Base-by-base conservation (phyloP, 2,113 vertebrate genomes). In the Catharus minimus region DNA sequence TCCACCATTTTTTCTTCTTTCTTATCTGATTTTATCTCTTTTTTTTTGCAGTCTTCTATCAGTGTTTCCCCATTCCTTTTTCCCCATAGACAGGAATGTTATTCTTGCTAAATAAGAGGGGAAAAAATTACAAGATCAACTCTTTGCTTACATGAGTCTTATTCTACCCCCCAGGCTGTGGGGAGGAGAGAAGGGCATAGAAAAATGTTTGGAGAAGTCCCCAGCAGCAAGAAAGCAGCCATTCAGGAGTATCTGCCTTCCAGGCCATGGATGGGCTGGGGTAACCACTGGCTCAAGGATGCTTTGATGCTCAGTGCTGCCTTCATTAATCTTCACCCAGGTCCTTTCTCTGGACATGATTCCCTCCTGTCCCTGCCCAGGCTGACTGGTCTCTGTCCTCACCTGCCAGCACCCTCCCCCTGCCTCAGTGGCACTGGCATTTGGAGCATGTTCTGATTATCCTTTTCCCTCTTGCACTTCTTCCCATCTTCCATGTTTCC, bases 161-260 rank as follows among this genome's bases (percentile, higher is more conserved):
- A 66, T 79, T 67, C 82, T 43, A 28, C 11, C 3, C 28, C 24
- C 3, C 12, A 67, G 73, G 30, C 53, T 78, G 30, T 76, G 57
- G 19, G 49, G 24, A 69, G 43, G 30, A 60, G 68, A 55, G 15
- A 66, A 21, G 16, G 43, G 4, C 38, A 24, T 11, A 66, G 30
- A 28, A 76, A 10, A 0, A 0, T 41, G 79, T 86, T n/a, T 71
- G 10, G 60, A 77, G 82, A 58, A 46, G 43, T 30, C 88, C 27
- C n/a, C 38, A 65, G 49, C 3, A 2, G 28, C 0, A 0, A 53
- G 57, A 46, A 84, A 61, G 53, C 71, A 72, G 50, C 66, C 3
- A 1, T 56, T 78, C 19, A 32, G 49, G 53, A 75, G 41, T 16
- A n/a, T 60, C 38, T 69, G 55, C 60, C 66, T 76, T 82, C 28